A percentile compares a stretch with the other conserved stretches of the same genome.
Conservation (phyloP, 2,113 vertebrate species). For the Neofelis nebulosa region DNA sequence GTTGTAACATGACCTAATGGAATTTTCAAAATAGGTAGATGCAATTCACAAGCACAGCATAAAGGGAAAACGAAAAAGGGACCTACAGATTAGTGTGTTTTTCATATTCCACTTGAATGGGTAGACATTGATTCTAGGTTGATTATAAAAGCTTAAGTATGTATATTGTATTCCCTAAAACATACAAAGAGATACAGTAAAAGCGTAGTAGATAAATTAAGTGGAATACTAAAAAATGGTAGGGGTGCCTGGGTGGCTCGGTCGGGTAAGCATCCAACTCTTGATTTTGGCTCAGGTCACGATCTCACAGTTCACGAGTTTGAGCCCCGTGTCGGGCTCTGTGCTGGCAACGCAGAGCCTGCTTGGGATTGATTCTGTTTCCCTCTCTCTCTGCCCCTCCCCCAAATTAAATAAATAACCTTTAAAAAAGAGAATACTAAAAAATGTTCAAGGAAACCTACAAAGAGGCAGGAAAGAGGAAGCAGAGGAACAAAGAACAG, state of each 20-base stretch:
- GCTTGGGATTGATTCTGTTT: too few relatives aligned
- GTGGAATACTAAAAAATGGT: background rate
- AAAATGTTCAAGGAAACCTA: background rate
- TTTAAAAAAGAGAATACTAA: background rate
- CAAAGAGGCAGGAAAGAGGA: background rate
- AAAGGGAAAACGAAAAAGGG: background rate
- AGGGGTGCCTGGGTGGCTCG: too few relatives aligned
- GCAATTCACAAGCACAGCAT: background rate
- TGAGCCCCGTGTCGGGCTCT: too few relatives aligned
- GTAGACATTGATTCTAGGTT: background rate
- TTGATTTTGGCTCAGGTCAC: too few relatives aligned
- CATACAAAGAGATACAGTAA: background rate
- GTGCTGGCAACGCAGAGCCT: too few relatives aligned
- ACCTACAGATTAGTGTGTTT: background rate
- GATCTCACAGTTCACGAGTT: too few relatives aligned
- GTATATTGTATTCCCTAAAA: background rate
- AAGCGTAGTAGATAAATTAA: background rate
- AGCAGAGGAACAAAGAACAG: background rate
- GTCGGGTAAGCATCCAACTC: too few relatives aligned
- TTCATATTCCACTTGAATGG: background rate
- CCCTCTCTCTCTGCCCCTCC: too few relatives aligned
- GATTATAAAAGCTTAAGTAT: background rate
- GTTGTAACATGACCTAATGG: background rate
- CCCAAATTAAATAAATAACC: too few relatives aligned
- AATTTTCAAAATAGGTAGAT: background rate